Percentiles rank a stretch among this genome's conserved stretches.
Conservation (phyloP, 2,888 invertebrate genomes). For the Meganola albula region DNA sequence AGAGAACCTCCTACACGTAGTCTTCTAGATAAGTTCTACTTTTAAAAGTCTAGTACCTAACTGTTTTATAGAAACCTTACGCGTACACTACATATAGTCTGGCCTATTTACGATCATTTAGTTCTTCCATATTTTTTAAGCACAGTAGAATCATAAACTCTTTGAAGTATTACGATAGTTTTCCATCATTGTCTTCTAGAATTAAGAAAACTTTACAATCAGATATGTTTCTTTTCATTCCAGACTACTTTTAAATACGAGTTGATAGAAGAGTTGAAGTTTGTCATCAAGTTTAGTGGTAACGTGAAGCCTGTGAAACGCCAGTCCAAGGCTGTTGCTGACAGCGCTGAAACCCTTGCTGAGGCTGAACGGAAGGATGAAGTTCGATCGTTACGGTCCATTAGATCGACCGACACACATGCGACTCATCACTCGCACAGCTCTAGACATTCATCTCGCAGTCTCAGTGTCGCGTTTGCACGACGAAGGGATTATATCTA, state of each 20-base stretch:
- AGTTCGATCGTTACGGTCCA: conserved; percentile 49
- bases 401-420: conserved; percentile 49
- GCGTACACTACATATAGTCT: no score
- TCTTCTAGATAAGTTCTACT: no score
- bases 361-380: conserved; percentile 57
- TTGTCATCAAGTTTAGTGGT: conserved; percentile 80
- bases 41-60: no score
- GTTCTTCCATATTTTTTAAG: background rate
- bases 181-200: no score
- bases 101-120: no score
- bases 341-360: conserved; percentile 51
- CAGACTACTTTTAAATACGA: conserved; percentile 79
- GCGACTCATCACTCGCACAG: conserved; percentile 55
- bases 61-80: no score
- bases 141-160: background rate
- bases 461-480: conserved; percentile 60
- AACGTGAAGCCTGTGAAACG: conserved; percentile 79
- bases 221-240: conserved; percentile 19
- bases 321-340: conserved; percentile 42
- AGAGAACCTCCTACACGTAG: no score
- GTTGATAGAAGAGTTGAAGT: conserved; percentile 79
- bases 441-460: conserved; percentile 57
- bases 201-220: no score
- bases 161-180: no score
- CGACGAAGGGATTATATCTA: conserved; percentile 50